Conservation (phyloP, 2,888 invertebrate species). For the Pristionchus mayeri region DNA sequence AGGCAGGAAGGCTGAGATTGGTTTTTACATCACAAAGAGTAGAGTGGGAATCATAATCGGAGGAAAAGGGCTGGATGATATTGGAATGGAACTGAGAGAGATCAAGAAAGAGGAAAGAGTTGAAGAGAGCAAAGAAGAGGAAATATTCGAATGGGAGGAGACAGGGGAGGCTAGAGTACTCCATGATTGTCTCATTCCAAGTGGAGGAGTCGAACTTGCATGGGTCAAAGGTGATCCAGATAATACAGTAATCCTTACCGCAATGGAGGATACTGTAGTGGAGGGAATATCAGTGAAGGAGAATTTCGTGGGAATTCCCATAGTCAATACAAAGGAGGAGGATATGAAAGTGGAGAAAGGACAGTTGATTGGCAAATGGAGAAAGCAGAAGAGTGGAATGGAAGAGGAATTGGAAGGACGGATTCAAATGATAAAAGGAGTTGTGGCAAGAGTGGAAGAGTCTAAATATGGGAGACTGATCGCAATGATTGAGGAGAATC, state of each 20-base stretch:
- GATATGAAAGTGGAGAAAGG: not conserved
- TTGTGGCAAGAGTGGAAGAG: not conserved
- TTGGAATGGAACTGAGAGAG: not conserved
- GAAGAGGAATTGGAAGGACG: not conserved
- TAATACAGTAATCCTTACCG: not conserved
- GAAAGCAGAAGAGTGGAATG: no score
- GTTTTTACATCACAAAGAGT: not conserved
- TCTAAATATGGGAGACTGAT: no score
- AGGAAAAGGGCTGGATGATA: not conserved
- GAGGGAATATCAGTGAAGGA: conserved; percentile 9
- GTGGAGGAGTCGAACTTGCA: not conserved
- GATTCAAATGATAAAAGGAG: no score
- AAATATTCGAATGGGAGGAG: not conserved
- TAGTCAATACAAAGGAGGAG: not conserved
- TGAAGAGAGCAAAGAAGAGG: conserved; percentile 53
- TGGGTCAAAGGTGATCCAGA: conserved; percentile 42
- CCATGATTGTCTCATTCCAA: not conserved
- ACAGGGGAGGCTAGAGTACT: not conserved
- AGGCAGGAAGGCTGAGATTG: not conserved
- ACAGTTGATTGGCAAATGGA: not conserved
- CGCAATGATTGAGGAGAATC: not conserved
- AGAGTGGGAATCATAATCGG: not conserved
- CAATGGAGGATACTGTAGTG: not conserved
- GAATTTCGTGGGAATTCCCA: not conserved
- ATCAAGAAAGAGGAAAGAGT: no score